Base-by-base conservation (phyloP, 2,797 vertebrate genomes). In the Mionectes olivaceus region DNA sequence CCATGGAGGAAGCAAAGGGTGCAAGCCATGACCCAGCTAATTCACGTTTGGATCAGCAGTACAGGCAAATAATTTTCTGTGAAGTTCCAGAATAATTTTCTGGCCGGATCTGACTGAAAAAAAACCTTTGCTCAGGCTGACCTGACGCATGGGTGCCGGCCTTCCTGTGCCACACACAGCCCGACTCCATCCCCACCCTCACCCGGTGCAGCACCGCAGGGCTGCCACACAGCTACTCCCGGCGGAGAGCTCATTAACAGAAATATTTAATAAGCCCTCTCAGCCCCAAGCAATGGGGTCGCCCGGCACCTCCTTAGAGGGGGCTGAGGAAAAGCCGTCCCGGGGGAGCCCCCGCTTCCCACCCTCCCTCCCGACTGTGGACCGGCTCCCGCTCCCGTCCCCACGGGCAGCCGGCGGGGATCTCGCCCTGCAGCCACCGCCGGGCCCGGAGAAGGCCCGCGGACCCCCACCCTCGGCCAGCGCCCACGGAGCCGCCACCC, bases 61-160 rank as follows among this genome's bases (percentile, higher is more conserved):
- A 43, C n/a, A n/a, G 17, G 11, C 17, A 69, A 76, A 30, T 6
- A 10, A 39, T 89, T 77, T 43, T 12, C n/a, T 15, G 37, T 43
- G 55, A 81, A 94, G 55, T 23, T 83, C 44, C 89, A 35, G 35
- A 35, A 35, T n/a, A n/a, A n/a, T n/a, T n/a, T n/a, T n/a, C n/a
- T n/a, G 22, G 33, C 37, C n/a, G 15, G 13, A 75, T n/a, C 5
- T 9, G 5, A 21, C 41, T 21, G 33, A 8, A 13, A 21, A 21
- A n/a, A 89, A 84, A 57, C 90, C 86, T 93, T 89, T 91, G 84
- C 91, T 89, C 84, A 3, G 71, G 32, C 65, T 81, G 82, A 87
- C 41, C 81, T 9, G 21, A n/a, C 67, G n/a, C 80, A 39, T 5
- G 14, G 22, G 15, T 9, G 28, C 46, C 17, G 79, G 46, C 74